Percentiles rank a stretch among this genome's conserved stretches.
Evolutionary conservation across 1,140 invertebrate genomes (phyloP).

Genomic region (Habropoda laboriosa): DNA sequence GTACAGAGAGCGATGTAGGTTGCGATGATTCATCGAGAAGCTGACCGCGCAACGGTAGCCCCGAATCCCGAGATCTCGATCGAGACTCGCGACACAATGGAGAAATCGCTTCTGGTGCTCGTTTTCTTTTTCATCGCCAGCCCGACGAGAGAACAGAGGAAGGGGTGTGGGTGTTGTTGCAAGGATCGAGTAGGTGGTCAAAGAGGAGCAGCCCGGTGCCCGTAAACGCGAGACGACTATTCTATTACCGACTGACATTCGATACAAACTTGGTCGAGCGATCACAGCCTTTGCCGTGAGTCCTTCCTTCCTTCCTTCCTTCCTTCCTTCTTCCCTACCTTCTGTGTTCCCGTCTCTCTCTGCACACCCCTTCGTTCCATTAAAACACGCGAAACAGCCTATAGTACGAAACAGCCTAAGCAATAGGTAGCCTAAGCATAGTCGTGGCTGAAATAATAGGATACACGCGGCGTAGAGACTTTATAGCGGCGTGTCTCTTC

Average conservation of each 20-base stretch:
- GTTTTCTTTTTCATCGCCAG: no score
- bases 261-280: constrained; percentile 79
- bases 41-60: not conserved
- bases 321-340: constrained; percentile 33
- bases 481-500: constrained; percentile 77
- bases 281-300: constrained; percentile 73
- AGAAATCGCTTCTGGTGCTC: constrained; percentile 12
- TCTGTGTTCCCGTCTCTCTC: not conserved
- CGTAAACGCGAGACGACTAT: constrained; percentile 77
- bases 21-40: not conserved
- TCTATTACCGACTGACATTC: constrained; percentile 80
- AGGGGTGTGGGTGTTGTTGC: constrained; percentile 38
- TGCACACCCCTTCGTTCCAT: constrained; percentile 53
- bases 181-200: constrained; percentile 58
- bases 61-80: not conserved
- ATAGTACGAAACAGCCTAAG: no score
- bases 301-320: constrained; percentile 1
- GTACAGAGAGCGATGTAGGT: no score
- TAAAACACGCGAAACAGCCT: constrained; percentile 28
- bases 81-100: not conserved
- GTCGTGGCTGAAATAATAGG: constrained; percentile 74
- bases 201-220: constrained; percentile 66
- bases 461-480: constrained; percentile 69
- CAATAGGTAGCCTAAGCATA: no score
- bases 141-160: constrained; percentile 35